phyloP scores from a whole-genome alignment of 2,113 vertebrate genomes.

The Psilopogon haemacephalus region DNA sequence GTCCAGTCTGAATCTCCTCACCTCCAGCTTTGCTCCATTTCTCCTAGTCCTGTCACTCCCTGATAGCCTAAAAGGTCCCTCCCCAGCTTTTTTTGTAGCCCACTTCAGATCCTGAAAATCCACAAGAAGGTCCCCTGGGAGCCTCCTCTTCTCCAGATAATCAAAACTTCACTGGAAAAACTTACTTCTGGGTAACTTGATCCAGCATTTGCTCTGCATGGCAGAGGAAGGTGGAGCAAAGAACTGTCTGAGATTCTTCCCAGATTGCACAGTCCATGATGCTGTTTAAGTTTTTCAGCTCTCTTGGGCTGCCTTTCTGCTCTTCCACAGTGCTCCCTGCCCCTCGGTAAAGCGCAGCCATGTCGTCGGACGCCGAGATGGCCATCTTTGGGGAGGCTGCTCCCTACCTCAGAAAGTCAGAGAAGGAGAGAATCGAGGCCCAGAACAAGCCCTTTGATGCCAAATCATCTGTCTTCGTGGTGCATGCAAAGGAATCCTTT shows the following conservation, averaged over 20 bases:
- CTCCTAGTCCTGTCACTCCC: no score
- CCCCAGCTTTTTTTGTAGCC: no score
- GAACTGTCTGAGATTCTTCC: neutral
- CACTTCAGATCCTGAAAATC: no score
- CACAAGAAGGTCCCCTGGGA: no score
- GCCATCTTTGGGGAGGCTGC: slow-evolving; percentile 82
- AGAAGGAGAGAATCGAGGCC: slow-evolving; percentile 84
- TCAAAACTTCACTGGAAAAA: neutral
- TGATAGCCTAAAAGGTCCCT: no score
- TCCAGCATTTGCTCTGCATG: neutral
- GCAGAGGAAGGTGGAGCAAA: neutral
- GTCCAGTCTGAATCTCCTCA: no score
- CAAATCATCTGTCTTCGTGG: neutral
- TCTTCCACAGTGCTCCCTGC: neutral
- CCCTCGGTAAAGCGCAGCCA: slow-evolving; percentile 45
- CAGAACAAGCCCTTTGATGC: slow-evolving; percentile 83
- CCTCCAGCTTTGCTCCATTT: no score
- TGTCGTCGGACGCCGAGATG: slow-evolving; percentile 84
- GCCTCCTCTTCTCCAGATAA: no score
- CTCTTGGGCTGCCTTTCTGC: neutral
- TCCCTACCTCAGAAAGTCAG: slow-evolving; percentile 83
- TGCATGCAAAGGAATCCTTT: neutral
- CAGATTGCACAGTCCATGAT: neutral
- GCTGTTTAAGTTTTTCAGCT: neutral
- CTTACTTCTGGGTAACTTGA: neutral